These are phyloP conservation scores for Exocentrus adspersus DNA, from an alignment of 2,888 invertebrate genomes.

Conservation along the genomic window DNA sequence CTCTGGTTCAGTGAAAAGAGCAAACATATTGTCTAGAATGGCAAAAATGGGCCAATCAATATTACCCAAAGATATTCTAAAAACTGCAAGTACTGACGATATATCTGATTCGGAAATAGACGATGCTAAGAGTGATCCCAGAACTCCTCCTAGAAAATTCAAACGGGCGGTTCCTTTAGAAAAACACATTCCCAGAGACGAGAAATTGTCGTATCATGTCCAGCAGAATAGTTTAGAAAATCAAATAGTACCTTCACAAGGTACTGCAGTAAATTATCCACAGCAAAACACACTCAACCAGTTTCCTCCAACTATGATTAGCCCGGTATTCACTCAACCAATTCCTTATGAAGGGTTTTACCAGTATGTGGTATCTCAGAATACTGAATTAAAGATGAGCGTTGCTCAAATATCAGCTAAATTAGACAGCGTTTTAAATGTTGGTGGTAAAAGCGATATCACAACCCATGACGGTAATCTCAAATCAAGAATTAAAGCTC, in stretches of 20 bases:
- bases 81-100: constrained; percentile 38
- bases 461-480: constrained; percentile 48
- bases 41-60: constrained; percentile 69
- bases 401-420: constrained; percentile 72
- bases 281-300: constrained; percentile 3
- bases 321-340: constrained; percentile 33
- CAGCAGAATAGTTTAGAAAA: constrained; percentile 4
- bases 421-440: constrained; percentile 68
- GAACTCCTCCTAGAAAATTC: constrained; percentile 37
- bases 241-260: constrained; percentile 5
- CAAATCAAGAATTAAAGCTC: constrained; percentile 59
- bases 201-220: not conserved
- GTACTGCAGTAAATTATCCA: not conserved
- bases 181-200: constrained; percentile 15
- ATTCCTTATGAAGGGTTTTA: constrained; percentile 63
- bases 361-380: constrained; percentile 68
- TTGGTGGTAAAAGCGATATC: constrained; percentile 42
- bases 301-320: not conserved
- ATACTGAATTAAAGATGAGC: constrained; percentile 73
- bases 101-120: constrained; percentile 50
- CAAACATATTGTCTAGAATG: constrained; percentile 67
- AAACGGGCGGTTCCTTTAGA: constrained; percentile 21
- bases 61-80: constrained; percentile 51
- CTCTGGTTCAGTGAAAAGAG: constrained; percentile 55
- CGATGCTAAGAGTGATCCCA: constrained; percentile 32